phyloP scores from a whole-genome alignment of 2,797 vertebrate species.

The Myotis findleyi region DNA sequence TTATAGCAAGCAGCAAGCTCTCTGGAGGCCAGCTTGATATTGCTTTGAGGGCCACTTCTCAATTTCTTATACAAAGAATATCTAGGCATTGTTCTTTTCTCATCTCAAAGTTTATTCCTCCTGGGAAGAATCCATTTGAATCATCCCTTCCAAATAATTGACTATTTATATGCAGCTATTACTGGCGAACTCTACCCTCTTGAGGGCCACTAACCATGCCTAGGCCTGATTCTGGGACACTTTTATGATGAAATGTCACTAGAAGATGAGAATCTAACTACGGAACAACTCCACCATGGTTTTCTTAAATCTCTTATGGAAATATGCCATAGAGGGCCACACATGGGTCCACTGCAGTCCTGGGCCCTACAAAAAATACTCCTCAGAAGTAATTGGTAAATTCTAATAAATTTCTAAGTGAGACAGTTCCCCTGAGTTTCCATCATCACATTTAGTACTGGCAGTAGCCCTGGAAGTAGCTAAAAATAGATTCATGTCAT shows the following conservation, averaged over 20 bases:
- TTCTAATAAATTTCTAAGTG: constrained; percentile 46
- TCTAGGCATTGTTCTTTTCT: constrained; percentile 74
- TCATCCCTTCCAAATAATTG: constrained; percentile 69
- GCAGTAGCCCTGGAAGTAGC: constrained; percentile 16
- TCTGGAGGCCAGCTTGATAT: constrained; percentile 70
- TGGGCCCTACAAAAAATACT: background rate
- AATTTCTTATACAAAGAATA: constrained; percentile 81
- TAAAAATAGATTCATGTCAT: constrained; percentile 53
- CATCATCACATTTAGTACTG: background rate
- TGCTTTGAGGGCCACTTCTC: constrained; percentile 78
- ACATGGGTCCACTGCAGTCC: background rate
- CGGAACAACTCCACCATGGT: constrained; percentile 22
- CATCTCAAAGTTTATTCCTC: constrained; percentile 71
- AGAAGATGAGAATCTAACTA: constrained; percentile 64
- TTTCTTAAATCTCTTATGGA: constrained; percentile 41
- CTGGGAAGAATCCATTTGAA: constrained; percentile 58
- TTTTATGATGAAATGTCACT: constrained; percentile 73
- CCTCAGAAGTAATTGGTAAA: constrained; percentile 35
- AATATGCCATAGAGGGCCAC: constrained; percentile 37
- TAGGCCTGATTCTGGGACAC: constrained; percentile 36
- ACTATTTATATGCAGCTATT: constrained; percentile 79
- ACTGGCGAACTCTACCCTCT: constrained; percentile 69
- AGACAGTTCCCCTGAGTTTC: constrained; percentile 27
- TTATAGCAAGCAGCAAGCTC: constrained; percentile 37
- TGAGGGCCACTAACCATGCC: constrained; percentile 65